Base-by-base conservation (phyloP, 2,888 invertebrate species). In the Andrena camellia region DNA sequence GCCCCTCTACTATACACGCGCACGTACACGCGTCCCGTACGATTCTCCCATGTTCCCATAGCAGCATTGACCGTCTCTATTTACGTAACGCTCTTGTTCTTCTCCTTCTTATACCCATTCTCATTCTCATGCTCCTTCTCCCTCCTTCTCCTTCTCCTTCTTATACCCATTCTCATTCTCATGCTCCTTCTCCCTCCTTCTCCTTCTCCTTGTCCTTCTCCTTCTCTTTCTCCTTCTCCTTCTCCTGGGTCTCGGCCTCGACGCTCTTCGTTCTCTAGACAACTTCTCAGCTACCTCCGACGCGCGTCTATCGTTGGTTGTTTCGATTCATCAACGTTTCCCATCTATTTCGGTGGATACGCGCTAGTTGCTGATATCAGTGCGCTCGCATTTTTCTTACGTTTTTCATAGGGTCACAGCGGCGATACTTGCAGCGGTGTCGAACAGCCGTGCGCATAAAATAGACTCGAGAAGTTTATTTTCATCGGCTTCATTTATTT, bases 51-150 rank as follows among this genome's bases (percentile, higher is more conserved):
- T 92, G 92, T 93, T 93, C 92, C 92, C 93, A 93, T 93, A 92
- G 93, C 92, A 93, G 93, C 92, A 93, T 93, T 92, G 92, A 93
- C 92, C 92, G 93, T 89, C 92, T 93, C 93, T 93, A 93, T 93
- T 93, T 92, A 93, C 93, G 92, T 90, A 91, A 90, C 90, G 90
- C 84, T 81, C 89, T 89, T 20, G n/a, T 52, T 17, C 20, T 2
- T 52, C 52, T 52, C 20, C 52, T 20, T 20, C 42, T 42, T 42
- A 42, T 42, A 42, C 42, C 13, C 42, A 3, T 42, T 42, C 42
- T 42, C 35, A 13, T 42, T 42, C 42, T 42, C 10, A 35, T 35
- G 2, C 35, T 10, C 35, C 1, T 42, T 0, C 42, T 42, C 42
- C 1, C 3, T 13, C 42, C 0, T 1, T 2, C 52, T 50, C n/a